These are phyloP conservation scores for Physocephala rufipes DNA, from an alignment of 2,888 invertebrate genomes.

Conservation along the genomic window DNA sequence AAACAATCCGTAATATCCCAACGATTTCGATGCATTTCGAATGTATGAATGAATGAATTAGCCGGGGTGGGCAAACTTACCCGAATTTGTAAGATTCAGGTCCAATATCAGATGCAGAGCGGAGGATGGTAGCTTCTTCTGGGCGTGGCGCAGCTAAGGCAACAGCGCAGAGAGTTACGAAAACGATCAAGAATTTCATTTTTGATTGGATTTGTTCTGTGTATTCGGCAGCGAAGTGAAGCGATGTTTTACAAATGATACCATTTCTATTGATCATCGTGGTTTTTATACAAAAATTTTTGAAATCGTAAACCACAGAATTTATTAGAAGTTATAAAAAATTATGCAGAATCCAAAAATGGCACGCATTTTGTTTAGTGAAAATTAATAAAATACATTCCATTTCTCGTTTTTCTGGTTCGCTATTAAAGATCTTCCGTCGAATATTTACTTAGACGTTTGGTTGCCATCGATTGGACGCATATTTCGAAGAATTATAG, in stretches of 20 bases:
- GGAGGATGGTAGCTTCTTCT: slow-evolving; percentile 67
- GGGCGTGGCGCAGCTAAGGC: slow-evolving; percentile 43
- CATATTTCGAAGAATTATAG: too few species aligned
- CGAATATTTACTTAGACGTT: background rate
- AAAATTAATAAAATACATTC: background rate
- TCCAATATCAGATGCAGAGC: slow-evolving; percentile 68
- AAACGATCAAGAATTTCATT: slow-evolving; percentile 57
- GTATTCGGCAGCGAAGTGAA: background rate
- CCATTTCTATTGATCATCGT: background rate
- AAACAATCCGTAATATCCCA: background rate
- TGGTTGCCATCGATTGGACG: background rate
- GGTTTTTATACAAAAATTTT: slow-evolving; percentile 17
- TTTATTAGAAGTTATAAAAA: background rate
- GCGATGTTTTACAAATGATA: slow-evolving; percentile 19
- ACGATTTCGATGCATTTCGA: background rate
- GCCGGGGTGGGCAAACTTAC: slow-evolving; percentile 13
- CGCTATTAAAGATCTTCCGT: background rate
- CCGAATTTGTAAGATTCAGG: slow-evolving; percentile 62
- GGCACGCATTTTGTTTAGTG: background rate
- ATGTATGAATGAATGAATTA: background rate
- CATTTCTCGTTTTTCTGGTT: background rate
- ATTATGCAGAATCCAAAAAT: background rate
- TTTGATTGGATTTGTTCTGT: slow-evolving; percentile 8
- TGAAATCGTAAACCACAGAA: background rate
- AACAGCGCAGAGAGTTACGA: slow-evolving; percentile 62